phyloP scores from a whole-genome alignment of 2,113 vertebrate genomes.

The Machaerirhynchus nigripectus region DNA sequence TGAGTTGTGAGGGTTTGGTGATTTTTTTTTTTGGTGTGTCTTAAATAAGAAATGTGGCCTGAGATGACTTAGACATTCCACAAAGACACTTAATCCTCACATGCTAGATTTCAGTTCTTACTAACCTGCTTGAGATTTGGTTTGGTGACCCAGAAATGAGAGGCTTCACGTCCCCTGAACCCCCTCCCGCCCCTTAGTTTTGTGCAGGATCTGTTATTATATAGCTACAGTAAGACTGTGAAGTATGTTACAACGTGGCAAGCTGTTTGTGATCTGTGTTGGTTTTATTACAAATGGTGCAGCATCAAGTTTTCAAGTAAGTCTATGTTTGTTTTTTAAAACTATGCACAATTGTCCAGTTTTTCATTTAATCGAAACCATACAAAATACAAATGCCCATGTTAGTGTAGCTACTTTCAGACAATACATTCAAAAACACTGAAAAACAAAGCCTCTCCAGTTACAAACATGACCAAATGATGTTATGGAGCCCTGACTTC shows the following conservation, averaged over 20 bases:
- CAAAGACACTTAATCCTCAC: conserved; percentile 41
- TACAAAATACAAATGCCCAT: conserved; percentile 79
- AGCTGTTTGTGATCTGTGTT: conserved; percentile 80
- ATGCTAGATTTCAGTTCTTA: not conserved
- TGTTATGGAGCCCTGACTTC: conserved; percentile 38
- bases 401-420: conserved; percentile 75
- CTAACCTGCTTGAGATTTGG: conserved; percentile 27
- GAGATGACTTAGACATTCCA: conserved; percentile 35
- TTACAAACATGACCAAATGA: conserved; percentile 71
- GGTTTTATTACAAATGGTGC: conserved; percentile 76
- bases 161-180: not conserved
- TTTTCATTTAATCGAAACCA: conserved; percentile 67
- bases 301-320: conserved; percentile 83
- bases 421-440: conserved; percentile 74
- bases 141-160: conserved; percentile 18
- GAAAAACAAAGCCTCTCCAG: conserved; percentile 75
- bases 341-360: conserved; percentile 75
- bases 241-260: conserved; percentile 66
- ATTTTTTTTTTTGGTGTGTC: not conserved
- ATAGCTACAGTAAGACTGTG: conserved; percentile 64
- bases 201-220: conserved; percentile 52
- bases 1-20: not conserved
- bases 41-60: conserved; percentile 33
- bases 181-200: not conserved
- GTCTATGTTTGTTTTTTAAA: conserved; percentile 73